Evolutionary conservation across 2,797 vertebrate species (phyloP).

Genomic region (Lacerta viridis): DNA sequence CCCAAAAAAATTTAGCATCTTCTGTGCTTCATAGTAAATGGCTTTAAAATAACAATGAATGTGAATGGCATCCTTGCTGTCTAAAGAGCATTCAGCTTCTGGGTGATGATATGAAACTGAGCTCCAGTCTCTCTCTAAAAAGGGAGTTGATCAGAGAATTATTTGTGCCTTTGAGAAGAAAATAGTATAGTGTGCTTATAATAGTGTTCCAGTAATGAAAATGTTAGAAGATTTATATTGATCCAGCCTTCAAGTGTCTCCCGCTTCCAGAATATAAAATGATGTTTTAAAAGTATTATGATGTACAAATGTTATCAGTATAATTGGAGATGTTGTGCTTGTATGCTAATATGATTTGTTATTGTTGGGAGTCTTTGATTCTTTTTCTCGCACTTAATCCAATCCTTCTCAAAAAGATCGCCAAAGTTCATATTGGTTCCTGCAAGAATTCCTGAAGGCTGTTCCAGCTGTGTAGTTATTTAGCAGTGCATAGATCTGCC

Average conservation of each 20-base stretch:
- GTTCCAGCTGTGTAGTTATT: background rate
- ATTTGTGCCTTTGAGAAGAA: slow-evolving; percentile 21
- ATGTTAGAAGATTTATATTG: background rate
- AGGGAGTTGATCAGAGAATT: background rate
- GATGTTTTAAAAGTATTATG: background rate
- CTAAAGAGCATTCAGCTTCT: slow-evolving; percentile 1
- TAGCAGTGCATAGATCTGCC: background rate
- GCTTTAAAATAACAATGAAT: slow-evolving; percentile 8
- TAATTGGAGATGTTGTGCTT: slow-evolving; percentile 1
- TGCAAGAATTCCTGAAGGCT: background rate
- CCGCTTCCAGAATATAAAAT: background rate
- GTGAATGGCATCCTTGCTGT: slow-evolving; percentile 12
- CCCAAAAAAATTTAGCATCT: slow-evolving; percentile 22
- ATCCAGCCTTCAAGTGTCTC: slow-evolving; percentile 1
- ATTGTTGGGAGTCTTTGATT: background rate
- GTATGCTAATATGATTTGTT: background rate
- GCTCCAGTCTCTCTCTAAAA: background rate
- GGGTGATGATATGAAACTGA: slow-evolving; percentile 13
- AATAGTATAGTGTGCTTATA: background rate
- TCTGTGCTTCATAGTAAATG: slow-evolving; percentile 26
- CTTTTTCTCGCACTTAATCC: background rate
- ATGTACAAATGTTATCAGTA: background rate
- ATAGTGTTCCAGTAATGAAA: background rate
- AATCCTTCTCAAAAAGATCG: background rate
- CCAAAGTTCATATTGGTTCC: background rate